phyloP scores from a whole-genome alignment of 2,113 vertebrate genomes.

The Microcebus griseorufus region DNA sequence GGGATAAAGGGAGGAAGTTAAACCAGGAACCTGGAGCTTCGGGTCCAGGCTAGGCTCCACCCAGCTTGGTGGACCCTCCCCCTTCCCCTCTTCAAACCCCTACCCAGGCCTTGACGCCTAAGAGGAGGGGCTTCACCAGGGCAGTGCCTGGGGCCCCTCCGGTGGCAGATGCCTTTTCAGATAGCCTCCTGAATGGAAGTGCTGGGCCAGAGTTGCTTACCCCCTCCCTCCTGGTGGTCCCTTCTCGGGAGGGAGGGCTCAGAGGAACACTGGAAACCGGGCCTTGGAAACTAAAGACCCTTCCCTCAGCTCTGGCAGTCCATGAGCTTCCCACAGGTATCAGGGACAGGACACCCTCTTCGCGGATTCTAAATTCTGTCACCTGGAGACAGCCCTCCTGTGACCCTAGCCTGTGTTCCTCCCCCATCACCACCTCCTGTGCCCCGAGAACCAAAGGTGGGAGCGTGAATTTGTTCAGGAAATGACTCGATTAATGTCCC shows the following conservation, averaged over 20 bases:
- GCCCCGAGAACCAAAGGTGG: constrained; percentile 7
- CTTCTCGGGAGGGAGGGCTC: neutral
- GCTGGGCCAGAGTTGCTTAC: neutral
- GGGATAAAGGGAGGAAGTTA: neutral
- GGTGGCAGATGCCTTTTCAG: neutral
- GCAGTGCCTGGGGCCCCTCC: neutral
- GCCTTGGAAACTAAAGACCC: neutral
- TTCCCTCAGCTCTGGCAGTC: neutral
- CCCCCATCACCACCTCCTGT: neutral
- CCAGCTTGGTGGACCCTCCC: neutral
- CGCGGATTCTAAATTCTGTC: neutral
- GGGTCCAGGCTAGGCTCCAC: neutral
- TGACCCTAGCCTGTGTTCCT: neutral
- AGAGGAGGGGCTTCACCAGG: neutral
- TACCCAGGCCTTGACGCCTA: neutral
- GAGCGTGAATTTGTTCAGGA: neutral
- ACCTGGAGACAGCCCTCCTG: neutral
- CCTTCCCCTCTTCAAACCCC: accelerated
- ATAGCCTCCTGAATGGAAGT: neutral
- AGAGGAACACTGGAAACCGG: neutral
- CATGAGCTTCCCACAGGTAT: neutral
- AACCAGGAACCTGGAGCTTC: neutral
- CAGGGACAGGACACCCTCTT: neutral
- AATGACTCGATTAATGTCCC: constrained; percentile 38
- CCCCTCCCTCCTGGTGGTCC: neutral